phyloP scores from a whole-genome alignment of 2,888 invertebrate species.

The Myathropa florea region DNA sequence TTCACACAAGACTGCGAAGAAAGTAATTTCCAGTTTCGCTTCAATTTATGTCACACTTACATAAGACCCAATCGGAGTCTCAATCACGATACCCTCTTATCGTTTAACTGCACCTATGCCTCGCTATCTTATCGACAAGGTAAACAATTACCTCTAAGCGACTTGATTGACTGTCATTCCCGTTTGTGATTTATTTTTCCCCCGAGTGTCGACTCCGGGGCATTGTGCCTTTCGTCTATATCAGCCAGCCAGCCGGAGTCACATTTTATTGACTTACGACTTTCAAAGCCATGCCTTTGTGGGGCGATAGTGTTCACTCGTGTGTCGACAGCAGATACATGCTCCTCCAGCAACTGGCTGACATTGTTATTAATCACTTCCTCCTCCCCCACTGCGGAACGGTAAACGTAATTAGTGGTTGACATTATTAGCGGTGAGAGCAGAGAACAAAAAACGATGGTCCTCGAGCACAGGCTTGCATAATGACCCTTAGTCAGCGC shows the following conservation, averaged over 20 bases:
- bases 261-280: background rate
- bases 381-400: background rate
- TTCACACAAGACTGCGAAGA: background rate
- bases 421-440: background rate
- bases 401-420: background rate
- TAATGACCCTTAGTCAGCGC: background rate
- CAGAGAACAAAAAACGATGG: too few species aligned
- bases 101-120: constrained; percentile 14
- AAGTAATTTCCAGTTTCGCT: background rate
- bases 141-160: background rate
- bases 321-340: background rate
- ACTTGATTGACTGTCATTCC: background rate
- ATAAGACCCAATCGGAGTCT: background rate
- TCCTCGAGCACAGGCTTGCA: background rate
- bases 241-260: background rate
- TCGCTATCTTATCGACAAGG: background rate
- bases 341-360: background rate
- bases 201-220: background rate
- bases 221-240: background rate
- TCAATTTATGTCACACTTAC: background rate
- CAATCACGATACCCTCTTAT: background rate
- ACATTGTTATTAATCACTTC: background rate
- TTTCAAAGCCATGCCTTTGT: background rate
- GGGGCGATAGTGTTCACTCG: background rate
- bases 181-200: background rate